Conservation (phyloP, 2,888 invertebrate species). For the Caenorhabditis plicata region DNA sequence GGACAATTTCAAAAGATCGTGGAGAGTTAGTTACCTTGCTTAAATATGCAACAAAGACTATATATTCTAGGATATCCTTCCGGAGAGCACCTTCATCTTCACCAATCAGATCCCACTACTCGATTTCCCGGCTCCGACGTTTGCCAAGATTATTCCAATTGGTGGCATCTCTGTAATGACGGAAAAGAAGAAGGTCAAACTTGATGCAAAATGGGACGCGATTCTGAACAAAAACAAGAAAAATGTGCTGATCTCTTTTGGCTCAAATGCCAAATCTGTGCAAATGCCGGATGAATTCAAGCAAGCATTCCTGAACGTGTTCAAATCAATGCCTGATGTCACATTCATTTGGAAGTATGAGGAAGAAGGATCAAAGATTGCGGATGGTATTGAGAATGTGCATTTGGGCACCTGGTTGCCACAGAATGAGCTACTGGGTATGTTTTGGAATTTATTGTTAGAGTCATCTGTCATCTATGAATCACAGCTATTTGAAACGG, state of each 20-base stretch:
- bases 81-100: conserved; percentile 32
- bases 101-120: conserved; percentile 38
- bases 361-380: conserved; percentile 13
- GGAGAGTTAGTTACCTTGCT: conserved; percentile 6
- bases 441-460: too few relatives aligned
- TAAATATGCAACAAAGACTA: background rate
- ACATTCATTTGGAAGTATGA: conserved; percentile 51
- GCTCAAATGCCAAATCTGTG: conserved; percentile 26
- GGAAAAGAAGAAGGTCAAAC: conserved; percentile 15
- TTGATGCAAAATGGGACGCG: conserved; percentile 27
- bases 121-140: conserved; percentile 42
- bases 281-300: conserved; percentile 26
- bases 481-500: too few relatives aligned
- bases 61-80: conserved; percentile 9
- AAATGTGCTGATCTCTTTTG: conserved; percentile 36
- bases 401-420: conserved; percentile 42
- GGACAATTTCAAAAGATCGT: conserved; percentile 7
- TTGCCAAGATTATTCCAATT: conserved; percentile 37
- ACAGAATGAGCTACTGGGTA: conserved; percentile 40
- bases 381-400: conserved; percentile 35
- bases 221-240: conserved; percentile 19
- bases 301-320: conserved; percentile 13
- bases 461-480: too few relatives aligned
- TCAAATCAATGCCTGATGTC: conserved; percentile 24
- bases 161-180: conserved; percentile 30